Evolutionary conservation across 2,113 vertebrate species (phyloP).

Genomic region (Percopsis transmontana): DNA sequence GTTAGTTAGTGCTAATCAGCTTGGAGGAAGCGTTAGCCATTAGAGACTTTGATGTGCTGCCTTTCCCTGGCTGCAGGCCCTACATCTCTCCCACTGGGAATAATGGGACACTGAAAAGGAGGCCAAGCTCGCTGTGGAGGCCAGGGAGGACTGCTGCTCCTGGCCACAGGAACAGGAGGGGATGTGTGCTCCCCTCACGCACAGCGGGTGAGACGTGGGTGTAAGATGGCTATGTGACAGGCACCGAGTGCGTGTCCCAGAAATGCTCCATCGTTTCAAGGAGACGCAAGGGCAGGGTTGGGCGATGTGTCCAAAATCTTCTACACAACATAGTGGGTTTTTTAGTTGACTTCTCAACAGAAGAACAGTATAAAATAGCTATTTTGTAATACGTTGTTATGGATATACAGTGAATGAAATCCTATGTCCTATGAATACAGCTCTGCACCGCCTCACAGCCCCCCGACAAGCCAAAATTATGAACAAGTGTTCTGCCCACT

Average conservation of each 20-base stretch:
- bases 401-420: no score
- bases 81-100: constrained; percentile 7
- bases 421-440: no score
- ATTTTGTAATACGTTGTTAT: no score
- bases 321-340: no score
- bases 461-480: no score
- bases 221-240: not conserved
- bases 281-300: constrained; percentile 8
- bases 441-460: no score
- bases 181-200: not conserved
- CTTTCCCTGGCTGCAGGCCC: constrained; percentile 29
- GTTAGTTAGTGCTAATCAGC: constrained; percentile 10
- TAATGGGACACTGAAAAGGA: constrained; percentile 29
- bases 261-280: constrained; percentile 37
- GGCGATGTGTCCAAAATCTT: not conserved
- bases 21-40: constrained; percentile 32
- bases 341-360: no score
- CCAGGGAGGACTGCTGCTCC: constrained; percentile 19
- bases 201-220: not conserved
- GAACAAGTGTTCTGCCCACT: no score
- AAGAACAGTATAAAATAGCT: no score
- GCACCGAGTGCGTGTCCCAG: constrained; percentile 37
- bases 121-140: constrained; percentile 37
- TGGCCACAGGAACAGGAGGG: constrained; percentile 2
- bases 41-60: constrained; percentile 43